Evolutionary conservation across 2,113 vertebrate genomes (phyloP).

Genomic region (Phaethornis superciliosus): DNA sequence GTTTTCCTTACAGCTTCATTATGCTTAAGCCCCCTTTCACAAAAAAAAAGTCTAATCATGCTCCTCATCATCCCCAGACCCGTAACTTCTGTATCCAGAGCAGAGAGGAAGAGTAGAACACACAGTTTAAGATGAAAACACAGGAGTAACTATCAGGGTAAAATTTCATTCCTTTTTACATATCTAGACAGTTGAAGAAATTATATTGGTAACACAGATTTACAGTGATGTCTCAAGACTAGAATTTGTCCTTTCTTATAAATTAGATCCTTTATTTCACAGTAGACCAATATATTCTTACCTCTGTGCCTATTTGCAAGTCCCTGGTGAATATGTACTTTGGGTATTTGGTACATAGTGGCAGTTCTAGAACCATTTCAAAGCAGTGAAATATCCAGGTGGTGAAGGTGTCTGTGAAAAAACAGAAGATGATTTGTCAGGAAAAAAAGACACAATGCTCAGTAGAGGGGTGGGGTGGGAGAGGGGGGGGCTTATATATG

Average conservation of each 20-base stretch:
- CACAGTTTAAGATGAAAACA: not conserved
- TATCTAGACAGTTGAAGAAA: not conserved
- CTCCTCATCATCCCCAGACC: rapidly evolving
- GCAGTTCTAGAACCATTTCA: not conserved
- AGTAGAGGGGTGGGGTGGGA: not conserved
- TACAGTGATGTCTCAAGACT: not conserved
- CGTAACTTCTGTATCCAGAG: not conserved
- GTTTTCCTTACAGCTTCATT: not conserved
- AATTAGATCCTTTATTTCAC: not conserved
- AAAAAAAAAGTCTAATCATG: not conserved
- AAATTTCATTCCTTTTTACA: not conserved
- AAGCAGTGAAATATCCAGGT: not conserved
- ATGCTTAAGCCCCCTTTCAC: not conserved
- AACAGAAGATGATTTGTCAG: not conserved
- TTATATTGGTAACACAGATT: not conserved
- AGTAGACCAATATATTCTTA: not conserved
- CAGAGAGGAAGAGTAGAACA: not conserved
- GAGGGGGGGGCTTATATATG: not conserved
- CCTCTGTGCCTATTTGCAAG: not conserved
- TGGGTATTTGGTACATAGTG: not conserved
- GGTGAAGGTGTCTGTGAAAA: not conserved
- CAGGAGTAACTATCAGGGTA: not conserved
- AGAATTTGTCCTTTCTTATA: not conserved
- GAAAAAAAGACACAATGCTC: not conserved
- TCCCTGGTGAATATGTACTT: not conserved